These are phyloP conservation scores for Poecilia latipinna DNA, from an alignment of 2,113 vertebrate genomes.

Conservation along the genomic window DNA sequence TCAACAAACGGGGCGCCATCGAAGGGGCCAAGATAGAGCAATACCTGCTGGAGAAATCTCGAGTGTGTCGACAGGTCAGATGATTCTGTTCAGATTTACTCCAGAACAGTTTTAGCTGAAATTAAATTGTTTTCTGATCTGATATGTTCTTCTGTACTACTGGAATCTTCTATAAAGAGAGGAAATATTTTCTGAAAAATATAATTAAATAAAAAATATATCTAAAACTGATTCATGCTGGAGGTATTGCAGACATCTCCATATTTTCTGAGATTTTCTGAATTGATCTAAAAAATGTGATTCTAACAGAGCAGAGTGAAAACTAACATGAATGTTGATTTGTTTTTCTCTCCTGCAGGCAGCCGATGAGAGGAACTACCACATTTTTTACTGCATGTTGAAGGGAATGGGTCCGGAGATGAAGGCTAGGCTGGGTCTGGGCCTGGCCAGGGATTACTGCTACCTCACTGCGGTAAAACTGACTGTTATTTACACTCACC, in stretches of 20 bases:
- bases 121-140: background rate
- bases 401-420: constrained; percentile 92
- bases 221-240: too few relatives aligned
- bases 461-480: constrained; percentile 93
- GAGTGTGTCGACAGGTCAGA: constrained; percentile 71
- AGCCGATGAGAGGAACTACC: constrained; percentile 94
- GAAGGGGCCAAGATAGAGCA: constrained; percentile 79
- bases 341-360: constrained; percentile 76
- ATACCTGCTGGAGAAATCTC: constrained; percentile 79
- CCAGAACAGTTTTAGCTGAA: background rate
- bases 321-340: background rate
- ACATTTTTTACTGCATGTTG: constrained; percentile 97
- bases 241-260: too few relatives aligned
- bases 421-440: constrained; percentile 91
- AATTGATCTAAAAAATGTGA: too few relatives aligned
- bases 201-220: too few relatives aligned
- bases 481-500: background rate
- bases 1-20: constrained; percentile 76
- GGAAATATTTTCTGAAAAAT: too few relatives aligned
- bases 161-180: too few relatives aligned
- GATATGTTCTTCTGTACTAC: background rate
- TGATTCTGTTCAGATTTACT: background rate
- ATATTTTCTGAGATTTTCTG: too few relatives aligned
- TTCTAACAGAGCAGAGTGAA: background rate
- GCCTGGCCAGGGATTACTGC: constrained; percentile 89